phyloP scores from a whole-genome alignment of 1,140 invertebrate genomes.

The Drosophila burlai region DNA sequence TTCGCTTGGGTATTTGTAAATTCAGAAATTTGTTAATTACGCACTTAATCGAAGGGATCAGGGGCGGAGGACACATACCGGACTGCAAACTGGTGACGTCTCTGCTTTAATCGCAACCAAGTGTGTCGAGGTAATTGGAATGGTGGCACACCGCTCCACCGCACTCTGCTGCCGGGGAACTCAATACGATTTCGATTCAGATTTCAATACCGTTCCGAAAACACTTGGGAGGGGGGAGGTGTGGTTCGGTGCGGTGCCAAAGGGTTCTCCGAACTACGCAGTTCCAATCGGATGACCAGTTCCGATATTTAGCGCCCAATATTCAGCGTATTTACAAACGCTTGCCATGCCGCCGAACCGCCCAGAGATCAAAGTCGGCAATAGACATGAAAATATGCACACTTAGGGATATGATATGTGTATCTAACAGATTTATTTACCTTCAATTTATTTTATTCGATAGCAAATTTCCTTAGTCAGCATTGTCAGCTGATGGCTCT shows the following conservation, averaged over 20 bases:
- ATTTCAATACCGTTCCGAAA: slow-evolving; percentile 21
- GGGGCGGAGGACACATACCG: background rate
- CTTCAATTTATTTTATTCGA: background rate
- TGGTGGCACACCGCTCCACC: slow-evolving; percentile 13
- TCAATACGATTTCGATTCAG: slow-evolving; percentile 10
- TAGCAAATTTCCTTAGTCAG: slow-evolving; percentile 1
- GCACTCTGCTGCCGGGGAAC: slow-evolving; percentile 9
- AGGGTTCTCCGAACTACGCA: slow-evolving; percentile 30
- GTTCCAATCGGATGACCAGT: slow-evolving; percentile 23
- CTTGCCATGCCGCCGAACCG: background rate
- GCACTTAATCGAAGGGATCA: slow-evolving; percentile 17
- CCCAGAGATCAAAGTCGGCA: background rate
- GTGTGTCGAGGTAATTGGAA: slow-evolving; percentile 55
- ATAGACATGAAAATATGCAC: background rate
- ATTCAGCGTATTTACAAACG: background rate
- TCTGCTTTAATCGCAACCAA: slow-evolving; percentile 45
- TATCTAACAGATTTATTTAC: background rate
- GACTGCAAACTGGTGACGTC: slow-evolving; percentile 22
- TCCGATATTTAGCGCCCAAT: slow-evolving; percentile 4
- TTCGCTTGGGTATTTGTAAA: background rate
- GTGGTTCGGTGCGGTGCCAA: background rate
- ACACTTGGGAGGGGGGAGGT: background rate
- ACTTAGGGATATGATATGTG: background rate
- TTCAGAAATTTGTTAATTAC: slow-evolving; percentile 20
- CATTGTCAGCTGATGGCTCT: slow-evolving; percentile 12